A percentile compares a stretch with the other conserved stretches of the same genome.
Evolutionary conservation across 2,113 vertebrate species (phyloP).

Genomic region (Megalops atlanticus): DNA sequence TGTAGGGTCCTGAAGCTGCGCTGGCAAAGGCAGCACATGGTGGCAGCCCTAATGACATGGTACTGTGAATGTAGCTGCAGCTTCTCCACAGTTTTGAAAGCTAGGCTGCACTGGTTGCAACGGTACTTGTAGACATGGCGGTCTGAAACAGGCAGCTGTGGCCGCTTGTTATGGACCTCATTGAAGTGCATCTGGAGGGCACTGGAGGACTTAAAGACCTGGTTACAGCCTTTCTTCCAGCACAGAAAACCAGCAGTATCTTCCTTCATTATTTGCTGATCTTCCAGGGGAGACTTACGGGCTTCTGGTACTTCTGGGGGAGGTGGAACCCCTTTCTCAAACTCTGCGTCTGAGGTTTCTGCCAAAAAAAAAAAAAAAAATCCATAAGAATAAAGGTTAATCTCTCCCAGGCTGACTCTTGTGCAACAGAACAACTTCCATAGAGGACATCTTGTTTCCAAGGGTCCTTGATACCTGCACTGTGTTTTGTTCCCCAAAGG

Average conservation of each 20-base stretch:
- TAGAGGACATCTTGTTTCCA: conserved; percentile 29
- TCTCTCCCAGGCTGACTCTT: conserved; percentile 13
- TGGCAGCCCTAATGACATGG: conserved; percentile 94
- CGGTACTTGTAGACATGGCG: conserved; percentile 98
- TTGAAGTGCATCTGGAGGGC: conserved; percentile 96
- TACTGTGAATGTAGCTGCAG: conserved; percentile 97
- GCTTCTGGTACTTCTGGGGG: conserved; percentile 76
- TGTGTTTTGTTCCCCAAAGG: conserved; percentile 10
- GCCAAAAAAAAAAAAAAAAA: conserved; percentile 40
- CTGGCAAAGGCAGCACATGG: conserved; percentile 98
- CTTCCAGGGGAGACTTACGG: conserved; percentile 75
- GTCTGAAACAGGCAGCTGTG: conserved; percentile 93
- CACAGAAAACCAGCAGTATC: conserved; percentile 89
- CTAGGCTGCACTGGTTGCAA: conserved; percentile 96
- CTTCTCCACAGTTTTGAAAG: conserved; percentile 97
- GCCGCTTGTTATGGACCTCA: conserved; percentile 92
- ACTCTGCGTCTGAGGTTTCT: conserved; percentile 81
- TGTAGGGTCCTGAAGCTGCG: conserved; percentile 96
- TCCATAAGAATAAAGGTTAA: neutral
- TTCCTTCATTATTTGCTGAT: conserved; percentile 77
- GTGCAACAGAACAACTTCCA: conserved; percentile 18
- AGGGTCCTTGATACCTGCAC: conserved; percentile 20
- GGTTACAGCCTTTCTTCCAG: conserved; percentile 99
- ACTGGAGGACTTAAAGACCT: conserved; percentile 92
- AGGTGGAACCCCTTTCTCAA: conserved; percentile 77